These are phyloP conservation scores for Omphaloscelis lunosa DNA, from an alignment of 2,888 invertebrate species.

Conservation along the genomic window DNA sequence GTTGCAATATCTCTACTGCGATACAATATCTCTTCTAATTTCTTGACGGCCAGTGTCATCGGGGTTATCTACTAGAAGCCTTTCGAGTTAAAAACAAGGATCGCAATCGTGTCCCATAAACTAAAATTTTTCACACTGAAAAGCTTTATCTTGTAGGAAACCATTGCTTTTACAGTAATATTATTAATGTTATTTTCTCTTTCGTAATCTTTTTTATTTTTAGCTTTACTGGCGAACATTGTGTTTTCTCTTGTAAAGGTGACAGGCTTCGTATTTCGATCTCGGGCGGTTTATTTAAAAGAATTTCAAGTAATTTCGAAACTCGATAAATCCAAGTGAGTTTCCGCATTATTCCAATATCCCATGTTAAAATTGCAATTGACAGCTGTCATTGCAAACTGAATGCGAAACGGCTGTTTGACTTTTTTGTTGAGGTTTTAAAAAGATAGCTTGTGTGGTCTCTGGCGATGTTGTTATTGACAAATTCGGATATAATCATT, in stretches of 20 bases:
- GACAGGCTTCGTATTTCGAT: conserved; percentile 35
- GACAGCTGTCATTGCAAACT: conserved; percentile 71
- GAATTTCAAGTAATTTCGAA: conserved; percentile 51
- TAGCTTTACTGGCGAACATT: not conserved
- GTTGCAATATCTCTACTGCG: not conserved
- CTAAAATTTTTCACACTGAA: conserved; percentile 42
- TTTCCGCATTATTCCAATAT: conserved; percentile 66
- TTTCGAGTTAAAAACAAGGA: conserved; percentile 19
- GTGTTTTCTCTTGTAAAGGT: conserved; percentile 37
- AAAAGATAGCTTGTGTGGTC: conserved; percentile 67
- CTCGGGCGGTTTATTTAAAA: conserved; percentile 44
- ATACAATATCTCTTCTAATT: conserved; percentile 44
- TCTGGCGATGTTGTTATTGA: conserved; percentile 46
- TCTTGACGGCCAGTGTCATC: conserved; percentile 44
- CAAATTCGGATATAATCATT: conserved; percentile 48
- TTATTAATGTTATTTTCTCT: conserved; percentile 32
- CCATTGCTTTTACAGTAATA: conserved; percentile 18
- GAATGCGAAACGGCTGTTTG: conserved; percentile 66
- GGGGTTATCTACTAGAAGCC: conserved; percentile 40
- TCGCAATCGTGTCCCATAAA: conserved; percentile 43
- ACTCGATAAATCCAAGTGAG: conserved; percentile 52
- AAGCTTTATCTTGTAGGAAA: conserved; percentile 42
- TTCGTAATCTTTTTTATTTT: conserved; percentile 25
- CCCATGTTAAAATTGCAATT: conserved; percentile 67
- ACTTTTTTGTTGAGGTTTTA: conserved; percentile 60